Conservation (phyloP, 2,888 invertebrate species). For the Cryptus viduatorius region DNA sequence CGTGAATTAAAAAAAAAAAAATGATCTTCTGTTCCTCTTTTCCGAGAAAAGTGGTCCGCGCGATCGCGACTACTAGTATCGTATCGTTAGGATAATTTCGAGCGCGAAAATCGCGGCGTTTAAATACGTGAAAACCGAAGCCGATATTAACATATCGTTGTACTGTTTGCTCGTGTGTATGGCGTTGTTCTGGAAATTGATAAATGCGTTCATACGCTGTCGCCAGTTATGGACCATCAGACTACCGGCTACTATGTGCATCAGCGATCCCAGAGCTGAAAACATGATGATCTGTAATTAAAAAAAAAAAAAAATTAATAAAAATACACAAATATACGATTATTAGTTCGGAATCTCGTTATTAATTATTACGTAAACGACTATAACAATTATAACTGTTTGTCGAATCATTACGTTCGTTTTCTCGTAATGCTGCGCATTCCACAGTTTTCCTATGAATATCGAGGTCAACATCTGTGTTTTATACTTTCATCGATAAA, state of each 20-base stretch:
- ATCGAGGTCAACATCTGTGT: neutral
- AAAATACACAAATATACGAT: constrained; percentile 12
- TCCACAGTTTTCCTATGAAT: neutral
- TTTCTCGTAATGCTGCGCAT: neutral
- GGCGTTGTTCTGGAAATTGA: constrained; percentile 85
- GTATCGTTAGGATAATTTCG: constrained; percentile 88
- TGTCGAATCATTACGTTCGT: neutral
- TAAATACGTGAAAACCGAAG: constrained; percentile 88
- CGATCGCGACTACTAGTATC: constrained; percentile 75
- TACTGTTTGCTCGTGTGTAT: constrained; percentile 88
- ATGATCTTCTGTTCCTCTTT: neutral
- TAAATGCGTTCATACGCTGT: constrained; percentile 77
- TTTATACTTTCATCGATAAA: constrained; percentile 15
- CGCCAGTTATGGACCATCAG: constrained; percentile 87
- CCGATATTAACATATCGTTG: constrained; percentile 89
- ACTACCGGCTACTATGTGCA: constrained; percentile 89
- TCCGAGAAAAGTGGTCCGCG: neutral
- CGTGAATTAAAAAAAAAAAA: neutral
- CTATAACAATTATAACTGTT: neutral
- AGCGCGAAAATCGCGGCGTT: constrained; percentile 88
- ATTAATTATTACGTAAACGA: neutral
- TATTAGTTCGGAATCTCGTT: constrained; percentile 2
- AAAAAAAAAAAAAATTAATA: constrained; percentile 5
- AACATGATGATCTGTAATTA: constrained; percentile 87
- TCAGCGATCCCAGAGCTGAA: constrained; percentile 87